phyloP scores from a whole-genome alignment of 2,888 invertebrate species.

The Oligia latruncula region DNA sequence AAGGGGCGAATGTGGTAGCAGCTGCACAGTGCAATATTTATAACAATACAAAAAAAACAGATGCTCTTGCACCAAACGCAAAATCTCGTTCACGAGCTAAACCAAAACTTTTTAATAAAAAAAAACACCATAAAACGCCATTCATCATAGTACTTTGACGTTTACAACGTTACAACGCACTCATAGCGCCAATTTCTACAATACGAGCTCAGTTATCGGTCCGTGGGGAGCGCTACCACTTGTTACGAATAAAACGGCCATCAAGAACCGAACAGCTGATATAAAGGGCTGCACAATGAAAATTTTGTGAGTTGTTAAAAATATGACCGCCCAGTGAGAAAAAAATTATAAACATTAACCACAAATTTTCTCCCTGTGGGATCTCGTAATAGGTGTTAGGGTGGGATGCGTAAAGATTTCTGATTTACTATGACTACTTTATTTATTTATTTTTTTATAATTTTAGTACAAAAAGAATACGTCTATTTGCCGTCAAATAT shows the following conservation, averaged over 20 bases:
- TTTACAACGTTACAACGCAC: conserved; percentile 58
- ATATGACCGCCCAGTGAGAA: conserved; percentile 20
- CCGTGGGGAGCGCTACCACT: conserved; percentile 53
- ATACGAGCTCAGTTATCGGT: conserved; percentile 51
- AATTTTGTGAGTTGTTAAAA: conserved; percentile 53
- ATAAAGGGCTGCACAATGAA: conserved; percentile 54
- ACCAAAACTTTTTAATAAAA: conserved; percentile 28
- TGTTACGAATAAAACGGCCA: conserved; percentile 56
- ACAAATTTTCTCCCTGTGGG: conserved; percentile 2
- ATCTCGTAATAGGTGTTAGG: background rate
- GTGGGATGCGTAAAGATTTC: background rate
- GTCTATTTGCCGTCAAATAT: background rate
- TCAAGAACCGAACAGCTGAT: conserved; percentile 43
- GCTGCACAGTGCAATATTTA: background rate
- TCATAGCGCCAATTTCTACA: conserved; percentile 56
- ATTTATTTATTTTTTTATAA: background rate
- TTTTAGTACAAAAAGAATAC: background rate
- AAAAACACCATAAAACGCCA: conserved; percentile 29
- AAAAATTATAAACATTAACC: background rate
- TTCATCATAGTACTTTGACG: conserved; percentile 49
- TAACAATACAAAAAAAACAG: background rate
- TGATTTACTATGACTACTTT: background rate
- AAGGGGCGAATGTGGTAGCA: background rate
- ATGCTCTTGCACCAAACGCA: background rate
- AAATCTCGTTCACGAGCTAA: background rate